These are phyloP conservation scores for Cheilosia variabilis DNA, from an alignment of 2,888 invertebrate genomes.

Conservation along the genomic window DNA sequence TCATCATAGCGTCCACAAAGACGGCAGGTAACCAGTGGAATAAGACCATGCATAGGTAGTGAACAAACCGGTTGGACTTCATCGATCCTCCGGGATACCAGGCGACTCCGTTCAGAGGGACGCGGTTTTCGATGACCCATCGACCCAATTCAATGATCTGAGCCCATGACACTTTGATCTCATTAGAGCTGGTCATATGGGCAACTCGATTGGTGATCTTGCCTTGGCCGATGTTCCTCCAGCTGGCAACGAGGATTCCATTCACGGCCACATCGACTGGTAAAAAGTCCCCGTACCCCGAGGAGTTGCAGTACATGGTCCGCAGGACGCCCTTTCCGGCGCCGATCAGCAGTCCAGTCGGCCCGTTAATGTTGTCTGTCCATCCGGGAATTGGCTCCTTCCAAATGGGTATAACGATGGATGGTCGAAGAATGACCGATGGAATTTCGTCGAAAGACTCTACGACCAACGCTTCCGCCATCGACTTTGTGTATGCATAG, in stretches of 20 bases:
- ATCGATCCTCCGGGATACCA: slow-evolving; percentile 95
- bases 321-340: slow-evolving; percentile 95
- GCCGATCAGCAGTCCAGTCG: slow-evolving; percentile 91
- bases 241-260: slow-evolving; percentile 84
- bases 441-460: slow-evolving; percentile 92
- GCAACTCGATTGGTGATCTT: slow-evolving; percentile 84
- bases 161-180: slow-evolving; percentile 93
- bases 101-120: slow-evolving; percentile 94
- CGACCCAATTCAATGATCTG: slow-evolving; percentile 93
- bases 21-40: slow-evolving; percentile 97
- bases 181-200: slow-evolving; percentile 91
- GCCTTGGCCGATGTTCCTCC: slow-evolving; percentile 79
- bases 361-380: slow-evolving; percentile 98
- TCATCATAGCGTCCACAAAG: slow-evolving; percentile 90
- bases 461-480: slow-evolving; percentile 93
- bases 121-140: slow-evolving; percentile 89
- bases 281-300: slow-evolving; percentile 90
- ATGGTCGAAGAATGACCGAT: slow-evolving; percentile 92
- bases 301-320: slow-evolving; percentile 93
- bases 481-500: slow-evolving; percentile 95
- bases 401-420: slow-evolving; percentile 95
- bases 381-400: slow-evolving; percentile 93
- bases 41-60: slow-evolving; percentile 92
- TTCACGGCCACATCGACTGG: slow-evolving; percentile 93
- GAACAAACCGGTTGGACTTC: slow-evolving; percentile 90